Percentiles rank a stretch among this genome's conserved stretches.
phyloP scores from a whole-genome alignment of 1,140 invertebrate species.

The Dreissena rostriformis region DNA sequence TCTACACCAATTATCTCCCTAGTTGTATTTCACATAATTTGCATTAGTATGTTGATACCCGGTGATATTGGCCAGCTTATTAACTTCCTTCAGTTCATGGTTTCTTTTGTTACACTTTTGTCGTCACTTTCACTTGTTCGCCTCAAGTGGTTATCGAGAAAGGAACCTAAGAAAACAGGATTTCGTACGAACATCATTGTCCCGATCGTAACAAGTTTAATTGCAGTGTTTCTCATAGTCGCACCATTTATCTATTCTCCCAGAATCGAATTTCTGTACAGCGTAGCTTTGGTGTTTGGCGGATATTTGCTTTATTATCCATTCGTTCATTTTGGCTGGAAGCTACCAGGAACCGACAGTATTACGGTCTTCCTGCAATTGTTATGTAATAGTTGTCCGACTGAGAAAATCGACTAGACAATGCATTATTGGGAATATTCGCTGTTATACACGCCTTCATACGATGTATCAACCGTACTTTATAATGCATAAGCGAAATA shows the following conservation, averaged over 20 bases:
- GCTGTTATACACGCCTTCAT: too few species aligned
- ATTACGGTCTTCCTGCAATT: conserved; percentile 27
- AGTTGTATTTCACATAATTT: conserved; percentile 16
- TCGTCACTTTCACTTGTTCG: conserved; percentile 15
- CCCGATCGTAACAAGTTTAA: conserved; percentile 4
- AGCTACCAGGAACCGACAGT: conserved; percentile 1
- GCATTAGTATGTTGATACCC: conserved; percentile 4
- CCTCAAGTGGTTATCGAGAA: not conserved
- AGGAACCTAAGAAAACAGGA: not conserved
- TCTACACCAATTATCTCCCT: conserved; percentile 29
- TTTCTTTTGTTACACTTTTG: conserved; percentile 3
- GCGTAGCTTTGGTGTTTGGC: not conserved
- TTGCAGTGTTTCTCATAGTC: conserved; percentile 20
- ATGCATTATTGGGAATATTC: too few species aligned
- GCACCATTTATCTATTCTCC: conserved; percentile 30
- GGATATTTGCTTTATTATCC: conserved; percentile 14
- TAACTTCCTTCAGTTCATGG: conserved; percentile 35
- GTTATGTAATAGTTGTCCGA: conserved; percentile 14
- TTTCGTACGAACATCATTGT: conserved; percentile 17
- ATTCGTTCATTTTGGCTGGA: conserved; percentile 15
- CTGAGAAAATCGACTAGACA: not conserved
- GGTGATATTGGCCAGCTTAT: conserved; percentile 24
- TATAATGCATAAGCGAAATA: too few species aligned
- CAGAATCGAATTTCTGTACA: conserved; percentile 43
- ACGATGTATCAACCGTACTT: too few species aligned